Evolutionary conservation across 2,888 invertebrate species (phyloP).

Genomic region (Lagria hirta): DNA sequence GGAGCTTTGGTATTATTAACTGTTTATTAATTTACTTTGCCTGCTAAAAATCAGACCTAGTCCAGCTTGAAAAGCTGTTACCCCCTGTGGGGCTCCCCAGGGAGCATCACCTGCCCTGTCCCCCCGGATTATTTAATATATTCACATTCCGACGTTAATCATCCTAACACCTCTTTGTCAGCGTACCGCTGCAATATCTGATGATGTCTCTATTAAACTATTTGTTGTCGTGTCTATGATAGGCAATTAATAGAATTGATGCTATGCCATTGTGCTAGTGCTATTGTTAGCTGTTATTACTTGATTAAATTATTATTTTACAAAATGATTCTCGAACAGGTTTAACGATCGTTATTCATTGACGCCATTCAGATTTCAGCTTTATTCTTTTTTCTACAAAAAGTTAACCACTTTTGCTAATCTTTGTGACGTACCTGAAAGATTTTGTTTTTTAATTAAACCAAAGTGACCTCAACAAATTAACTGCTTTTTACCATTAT

Average conservation of each 20-base stretch:
- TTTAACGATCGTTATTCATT: too few species aligned
- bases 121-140: constrained; percentile 52
- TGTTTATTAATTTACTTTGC: constrained; percentile 16
- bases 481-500: too few species aligned
- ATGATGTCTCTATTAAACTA: constrained; percentile 43
- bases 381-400: too few species aligned
- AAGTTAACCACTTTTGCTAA: too few species aligned
- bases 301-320: constrained; percentile 40
- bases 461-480: too few species aligned
- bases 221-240: constrained; percentile 34
- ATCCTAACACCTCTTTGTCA: constrained; percentile 48
- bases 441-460: too few species aligned
- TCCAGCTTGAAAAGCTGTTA: constrained; percentile 33
- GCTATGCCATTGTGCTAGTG: constrained; percentile 33
- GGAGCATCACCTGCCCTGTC: constrained; percentile 50
- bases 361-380: too few species aligned
- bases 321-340: constrained; percentile 20
- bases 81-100: constrained; percentile 42
- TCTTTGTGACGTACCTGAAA: too few species aligned
- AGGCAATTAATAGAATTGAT: constrained; percentile 35
- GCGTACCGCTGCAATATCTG: constrained; percentile 31
- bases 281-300: constrained; percentile 26
- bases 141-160: constrained; percentile 54
- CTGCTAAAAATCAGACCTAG: constrained; percentile 9
- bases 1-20: constrained; percentile 19